Evolutionary conservation across 2,797 vertebrate genomes (phyloP), one percentile per base, ranked within the genome.

Genomic region (Myoxocephalus aenaeus): DNA sequence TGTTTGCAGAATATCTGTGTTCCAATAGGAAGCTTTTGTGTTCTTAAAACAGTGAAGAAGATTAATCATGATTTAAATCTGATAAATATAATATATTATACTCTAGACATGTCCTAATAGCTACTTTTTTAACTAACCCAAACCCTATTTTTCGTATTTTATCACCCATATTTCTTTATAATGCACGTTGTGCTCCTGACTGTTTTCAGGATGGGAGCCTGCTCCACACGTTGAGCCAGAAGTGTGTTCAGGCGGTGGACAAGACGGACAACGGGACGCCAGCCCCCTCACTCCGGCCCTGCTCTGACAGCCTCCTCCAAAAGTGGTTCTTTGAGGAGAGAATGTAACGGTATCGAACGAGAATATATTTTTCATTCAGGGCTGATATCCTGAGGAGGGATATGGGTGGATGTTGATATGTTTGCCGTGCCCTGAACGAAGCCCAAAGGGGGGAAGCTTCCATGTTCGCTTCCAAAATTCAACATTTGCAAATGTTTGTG

Each of bases 291-390:
- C 88, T 99, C 42, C 93, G 92, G 32, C 93, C 95, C 0, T 99
- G 98, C 85, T 90, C 93, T 0, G 50, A 90, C 90, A 96, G 91
- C 0, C 88, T 89, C 44, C 77, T 87, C 70, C 98, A 99, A 87
- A 96, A 95, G 86, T 99, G 98, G 98, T 96, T 96, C 92, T 99
- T 99, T 89, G 94, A 96, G 92, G 97, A 97, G 81, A 94, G 88
- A 82, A 91, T 73, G 2, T 93, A 88, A 80, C 9, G 17, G 20
- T 70, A 38, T 56, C 53, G 20, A 36, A 9, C 10, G 1, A 44
- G 13, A 46, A 65, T 38, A 29, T 59, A n/a, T 34, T 5, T 62
- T 77, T 73, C 65, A 38, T 65, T 73, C 48, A 63, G 29, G 29
- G 44, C 8, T 18, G 9, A 12, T 61, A 12, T 70, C 29, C 38